Evolutionary conservation across 2,888 invertebrate species (phyloP).

Genomic region (Pterobdella sp.): DNA sequence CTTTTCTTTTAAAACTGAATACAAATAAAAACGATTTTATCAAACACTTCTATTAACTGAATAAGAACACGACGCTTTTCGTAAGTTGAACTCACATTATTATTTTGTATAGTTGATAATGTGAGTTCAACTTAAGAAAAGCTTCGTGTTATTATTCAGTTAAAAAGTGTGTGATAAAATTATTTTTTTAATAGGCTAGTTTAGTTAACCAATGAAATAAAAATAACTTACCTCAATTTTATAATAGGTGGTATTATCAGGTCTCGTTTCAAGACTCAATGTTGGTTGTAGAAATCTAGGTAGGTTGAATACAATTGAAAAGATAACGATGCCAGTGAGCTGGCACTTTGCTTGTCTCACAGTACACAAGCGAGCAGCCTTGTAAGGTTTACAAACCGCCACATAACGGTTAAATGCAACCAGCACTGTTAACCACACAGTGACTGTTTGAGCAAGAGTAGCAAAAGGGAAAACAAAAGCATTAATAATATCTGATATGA

Average conservation of each 20-base stretch:
- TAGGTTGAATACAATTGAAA: conserved; percentile 36
- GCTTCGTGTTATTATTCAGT: too few species aligned
- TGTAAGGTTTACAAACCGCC: conserved; percentile 37
- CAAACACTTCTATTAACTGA: too few species aligned
- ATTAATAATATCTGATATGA: conserved; percentile 25
- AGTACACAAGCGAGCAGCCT: conserved; percentile 36
- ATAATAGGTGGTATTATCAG: conserved; percentile 17
- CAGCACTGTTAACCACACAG: conserved; percentile 37
- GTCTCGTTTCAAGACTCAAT: conserved; percentile 3
- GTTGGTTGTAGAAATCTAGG: conserved; percentile 32
- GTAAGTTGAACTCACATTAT: too few species aligned
- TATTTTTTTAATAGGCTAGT: too few species aligned
- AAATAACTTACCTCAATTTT: background rate
- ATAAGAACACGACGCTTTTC: too few species aligned
- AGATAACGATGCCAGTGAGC: conserved; percentile 31
- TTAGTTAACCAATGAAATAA: too few species aligned
- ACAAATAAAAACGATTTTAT: too few species aligned
- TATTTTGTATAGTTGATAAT: too few species aligned
- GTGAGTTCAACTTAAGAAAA: too few species aligned
- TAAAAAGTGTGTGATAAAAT: too few species aligned
- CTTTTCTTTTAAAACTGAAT: too few species aligned
- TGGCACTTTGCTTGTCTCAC: conserved; percentile 36
- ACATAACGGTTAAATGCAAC: conserved; percentile 37
- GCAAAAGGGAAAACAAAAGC: conserved; percentile 34
- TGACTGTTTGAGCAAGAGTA: conserved; percentile 34